A percentile compares a stretch with the other conserved stretches of the same genome.
Evolutionary conservation across 2,888 invertebrate genomes (phyloP).

Genomic region (Volucella inanis): DNA sequence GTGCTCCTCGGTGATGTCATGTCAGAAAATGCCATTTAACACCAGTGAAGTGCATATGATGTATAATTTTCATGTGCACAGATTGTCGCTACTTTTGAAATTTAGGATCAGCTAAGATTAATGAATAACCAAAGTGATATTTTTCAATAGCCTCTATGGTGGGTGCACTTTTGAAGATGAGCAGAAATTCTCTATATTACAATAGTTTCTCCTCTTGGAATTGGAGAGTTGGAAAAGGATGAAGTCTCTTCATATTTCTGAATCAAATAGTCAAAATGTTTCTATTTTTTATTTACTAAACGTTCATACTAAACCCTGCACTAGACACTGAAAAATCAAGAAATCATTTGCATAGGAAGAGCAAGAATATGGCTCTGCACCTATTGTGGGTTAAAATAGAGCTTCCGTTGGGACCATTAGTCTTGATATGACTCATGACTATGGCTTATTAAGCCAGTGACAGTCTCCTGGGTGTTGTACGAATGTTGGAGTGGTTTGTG

Average conservation of each 20-base stretch:
- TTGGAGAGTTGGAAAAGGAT: not conserved
- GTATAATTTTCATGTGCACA: slow-evolving; percentile 60
- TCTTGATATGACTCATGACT: too few species aligned
- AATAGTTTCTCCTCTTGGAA: not conserved
- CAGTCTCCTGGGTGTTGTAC: too few species aligned
- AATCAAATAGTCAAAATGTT: too few species aligned
- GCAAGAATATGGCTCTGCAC: too few species aligned
- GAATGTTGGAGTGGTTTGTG: too few species aligned
- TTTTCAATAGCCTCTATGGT: slow-evolving; percentile 27
- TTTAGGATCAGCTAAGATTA: slow-evolving; percentile 39
- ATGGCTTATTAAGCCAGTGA: too few species aligned
- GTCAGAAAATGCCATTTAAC: slow-evolving; percentile 69
- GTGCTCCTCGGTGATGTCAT: slow-evolving; percentile 57
- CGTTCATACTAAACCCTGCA: too few species aligned
- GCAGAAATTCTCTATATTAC: slow-evolving; percentile 2
- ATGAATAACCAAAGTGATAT: slow-evolving; percentile 47
- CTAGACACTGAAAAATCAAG: too few species aligned
- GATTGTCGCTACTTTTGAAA: slow-evolving; percentile 36
- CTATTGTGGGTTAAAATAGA: too few species aligned
- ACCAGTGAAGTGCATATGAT: slow-evolving; percentile 70
- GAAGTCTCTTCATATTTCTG: not conserved
- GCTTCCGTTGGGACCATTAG: too few species aligned
- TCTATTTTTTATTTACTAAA: too few species aligned
- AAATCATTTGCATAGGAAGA: too few species aligned
- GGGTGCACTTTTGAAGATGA: slow-evolving; percentile 1